Evolutionary conservation across 2,113 vertebrate genomes (phyloP).

Genomic region (Ginglymostoma cirratum): DNA sequence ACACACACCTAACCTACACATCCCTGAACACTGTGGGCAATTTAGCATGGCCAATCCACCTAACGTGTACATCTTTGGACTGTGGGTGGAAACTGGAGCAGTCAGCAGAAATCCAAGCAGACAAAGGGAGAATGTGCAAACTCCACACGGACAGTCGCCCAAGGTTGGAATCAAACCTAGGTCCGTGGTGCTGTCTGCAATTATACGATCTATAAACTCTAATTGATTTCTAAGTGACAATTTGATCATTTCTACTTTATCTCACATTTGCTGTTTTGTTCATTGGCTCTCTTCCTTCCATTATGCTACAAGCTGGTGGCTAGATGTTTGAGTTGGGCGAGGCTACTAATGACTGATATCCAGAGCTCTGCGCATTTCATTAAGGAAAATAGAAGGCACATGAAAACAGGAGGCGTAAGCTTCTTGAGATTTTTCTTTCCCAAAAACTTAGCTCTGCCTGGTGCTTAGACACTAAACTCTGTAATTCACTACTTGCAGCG

Average conservation of each 20-base stretch:
- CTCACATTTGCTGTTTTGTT: neutral
- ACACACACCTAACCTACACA: no score
- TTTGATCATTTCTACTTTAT: neutral
- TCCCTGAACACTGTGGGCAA: no score
- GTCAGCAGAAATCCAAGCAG: no score
- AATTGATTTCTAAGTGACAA: neutral
- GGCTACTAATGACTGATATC: no score
- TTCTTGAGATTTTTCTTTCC: neutral
- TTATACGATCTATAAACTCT: neutral
- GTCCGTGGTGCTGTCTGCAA: neutral
- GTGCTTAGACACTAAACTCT: neutral
- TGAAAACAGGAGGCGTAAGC: neutral
- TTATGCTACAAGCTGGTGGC: neutral
- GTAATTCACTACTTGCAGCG: neutral
- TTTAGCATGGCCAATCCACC: no score
- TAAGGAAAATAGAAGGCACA: no score
- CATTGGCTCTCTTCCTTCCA: neutral
- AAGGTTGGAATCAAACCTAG: no score
- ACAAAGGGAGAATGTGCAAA: no score
- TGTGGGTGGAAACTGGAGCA: no score
- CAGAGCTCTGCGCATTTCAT: no score
- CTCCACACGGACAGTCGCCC: no score
- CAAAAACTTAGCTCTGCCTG: neutral
- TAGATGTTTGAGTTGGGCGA: neutral
- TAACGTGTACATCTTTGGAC: no score